phyloP scores from a whole-genome alignment of 2,797 vertebrate species.

The Poecilia picta region DNA sequence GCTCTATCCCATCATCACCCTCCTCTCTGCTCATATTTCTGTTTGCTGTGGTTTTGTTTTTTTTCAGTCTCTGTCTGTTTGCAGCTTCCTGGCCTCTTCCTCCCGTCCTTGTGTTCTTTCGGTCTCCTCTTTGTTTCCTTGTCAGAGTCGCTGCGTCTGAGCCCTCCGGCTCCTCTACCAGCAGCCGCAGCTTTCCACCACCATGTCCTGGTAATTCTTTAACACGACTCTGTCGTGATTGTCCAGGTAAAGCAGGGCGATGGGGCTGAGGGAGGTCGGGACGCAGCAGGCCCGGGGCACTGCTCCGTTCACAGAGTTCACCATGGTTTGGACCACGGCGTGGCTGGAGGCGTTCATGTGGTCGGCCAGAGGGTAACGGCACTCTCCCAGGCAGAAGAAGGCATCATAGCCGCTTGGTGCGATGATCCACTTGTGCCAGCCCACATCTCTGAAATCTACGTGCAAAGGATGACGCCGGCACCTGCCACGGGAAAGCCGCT shows the following conservation, averaged over 20 bases:
- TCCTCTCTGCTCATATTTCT: conserved; percentile 19
- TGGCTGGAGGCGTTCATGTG: conserved; percentile 90
- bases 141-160: conserved; percentile 14
- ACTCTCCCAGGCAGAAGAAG: conserved; percentile 88
- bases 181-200: conserved; percentile 88
- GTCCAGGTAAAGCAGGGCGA: conserved; percentile 86
- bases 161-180: conserved; percentile 66
- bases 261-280: conserved; percentile 85
- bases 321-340: conserved; percentile 88
- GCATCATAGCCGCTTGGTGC: conserved; percentile 86
- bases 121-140: conserved; percentile 24
- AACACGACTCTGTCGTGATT: conserved; percentile 85
- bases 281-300: conserved; percentile 86
- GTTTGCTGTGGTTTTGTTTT: conserved; percentile 20
- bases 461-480: conserved; percentile 85
- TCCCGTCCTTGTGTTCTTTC: conserved; percentile 31
- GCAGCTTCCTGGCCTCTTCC: conserved; percentile 32
- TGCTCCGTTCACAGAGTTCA: conserved; percentile 86
- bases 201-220: conserved; percentile 90
- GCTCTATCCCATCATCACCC: conserved; percentile 16
- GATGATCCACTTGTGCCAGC: conserved; percentile 89
- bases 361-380: conserved; percentile 86
- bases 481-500: conserved; percentile 78
- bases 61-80: conserved; percentile 38
- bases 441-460: conserved; percentile 88